Percentiles rank a stretch among this genome's conserved stretches.
phyloP scores from a whole-genome alignment of 2,888 invertebrate species.

The Drosophila lacicola region DNA sequence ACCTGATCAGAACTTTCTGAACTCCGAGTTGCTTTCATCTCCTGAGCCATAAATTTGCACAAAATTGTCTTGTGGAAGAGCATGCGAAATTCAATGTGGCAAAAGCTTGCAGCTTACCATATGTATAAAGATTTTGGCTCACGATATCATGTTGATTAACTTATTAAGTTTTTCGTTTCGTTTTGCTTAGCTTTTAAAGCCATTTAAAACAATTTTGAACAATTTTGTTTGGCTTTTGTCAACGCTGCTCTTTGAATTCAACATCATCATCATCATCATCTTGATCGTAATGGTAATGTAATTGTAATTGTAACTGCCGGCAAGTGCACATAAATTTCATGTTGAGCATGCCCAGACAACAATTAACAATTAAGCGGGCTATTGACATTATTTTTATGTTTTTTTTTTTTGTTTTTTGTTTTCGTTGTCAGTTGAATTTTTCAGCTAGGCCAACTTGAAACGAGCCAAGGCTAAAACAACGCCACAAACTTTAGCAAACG shows the following conservation, averaged over 20 bases:
- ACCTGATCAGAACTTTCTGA: no score
- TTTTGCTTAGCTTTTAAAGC: slow-evolving; percentile 17
- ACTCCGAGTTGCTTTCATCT: no score
- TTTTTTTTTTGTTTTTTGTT: slow-evolving; percentile 1
- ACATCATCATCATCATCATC: slow-evolving; percentile 18
- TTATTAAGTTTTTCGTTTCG: slow-evolving; percentile 19
- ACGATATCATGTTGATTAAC: slow-evolving; percentile 21
- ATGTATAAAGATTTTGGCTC: slow-evolving; percentile 2
- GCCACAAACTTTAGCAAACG: slow-evolving; percentile 8
- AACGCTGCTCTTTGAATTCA: slow-evolving; percentile 33
- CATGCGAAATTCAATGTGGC: slow-evolving; percentile 29
- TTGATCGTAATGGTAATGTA: slow-evolving; percentile 32
- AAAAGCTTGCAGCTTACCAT: slow-evolving; percentile 3
- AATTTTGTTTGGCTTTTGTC: slow-evolving; percentile 37
- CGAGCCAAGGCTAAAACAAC: slow-evolving; percentile 41
- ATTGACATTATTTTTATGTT: slow-evolving; percentile 44
- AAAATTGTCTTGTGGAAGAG: slow-evolving; percentile 11
- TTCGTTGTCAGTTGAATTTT: not conserved
- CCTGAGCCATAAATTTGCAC: no score
- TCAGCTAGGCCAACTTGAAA: slow-evolving; percentile 29
- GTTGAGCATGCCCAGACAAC: slow-evolving; percentile 36
- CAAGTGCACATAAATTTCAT: slow-evolving; percentile 34
- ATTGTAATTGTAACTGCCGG: slow-evolving; percentile 35
- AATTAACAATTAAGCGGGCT: slow-evolving; percentile 52
- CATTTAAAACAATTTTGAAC: slow-evolving; percentile 36